Percentiles rank a stretch among this genome's conserved stretches.
Evolutionary conservation across 2,113 vertebrate species (phyloP).

Genomic region (Crotalus helleri): DNA sequence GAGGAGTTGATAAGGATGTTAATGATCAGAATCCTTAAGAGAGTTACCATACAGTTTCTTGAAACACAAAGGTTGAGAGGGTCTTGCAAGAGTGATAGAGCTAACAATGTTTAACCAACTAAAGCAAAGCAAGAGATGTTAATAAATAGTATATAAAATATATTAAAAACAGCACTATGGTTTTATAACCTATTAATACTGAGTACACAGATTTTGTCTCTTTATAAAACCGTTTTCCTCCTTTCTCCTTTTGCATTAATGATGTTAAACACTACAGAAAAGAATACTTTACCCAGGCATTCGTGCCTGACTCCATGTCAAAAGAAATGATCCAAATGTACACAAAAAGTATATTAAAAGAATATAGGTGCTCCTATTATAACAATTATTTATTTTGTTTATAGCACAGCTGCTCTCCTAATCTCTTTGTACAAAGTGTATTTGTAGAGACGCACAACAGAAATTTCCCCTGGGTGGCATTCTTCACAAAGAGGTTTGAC

Average conservation of each 20-base stretch:
- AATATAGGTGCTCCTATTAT: accelerated
- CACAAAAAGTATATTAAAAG: background rate
- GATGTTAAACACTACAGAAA: background rate
- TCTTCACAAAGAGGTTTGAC: slow-evolving; percentile 90
- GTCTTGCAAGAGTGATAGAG: background rate
- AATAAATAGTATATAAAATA: background rate
- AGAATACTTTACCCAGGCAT: background rate
- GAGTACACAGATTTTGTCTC: background rate
- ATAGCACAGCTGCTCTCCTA: slow-evolving; percentile 92
- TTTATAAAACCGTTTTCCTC: background rate
- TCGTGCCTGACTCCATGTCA: background rate
- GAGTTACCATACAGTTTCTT: background rate
- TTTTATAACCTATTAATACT: background rate
- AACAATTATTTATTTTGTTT: slow-evolving; percentile 41
- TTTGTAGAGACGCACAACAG: slow-evolving; percentile 90
- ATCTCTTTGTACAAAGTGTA: slow-evolving; percentile 90
- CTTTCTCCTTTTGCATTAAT: background rate
- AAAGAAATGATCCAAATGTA: background rate
- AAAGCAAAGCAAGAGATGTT: background rate
- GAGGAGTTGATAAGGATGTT: background rate
- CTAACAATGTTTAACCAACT: background rate
- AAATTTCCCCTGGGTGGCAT: slow-evolving; percentile 83
- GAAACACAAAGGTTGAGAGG: background rate
- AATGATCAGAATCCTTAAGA: background rate
- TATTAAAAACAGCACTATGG: background rate